These are phyloP conservation scores for Pteria penguin DNA, from an alignment of 2,888 invertebrate genomes.

Conservation along the genomic window DNA sequence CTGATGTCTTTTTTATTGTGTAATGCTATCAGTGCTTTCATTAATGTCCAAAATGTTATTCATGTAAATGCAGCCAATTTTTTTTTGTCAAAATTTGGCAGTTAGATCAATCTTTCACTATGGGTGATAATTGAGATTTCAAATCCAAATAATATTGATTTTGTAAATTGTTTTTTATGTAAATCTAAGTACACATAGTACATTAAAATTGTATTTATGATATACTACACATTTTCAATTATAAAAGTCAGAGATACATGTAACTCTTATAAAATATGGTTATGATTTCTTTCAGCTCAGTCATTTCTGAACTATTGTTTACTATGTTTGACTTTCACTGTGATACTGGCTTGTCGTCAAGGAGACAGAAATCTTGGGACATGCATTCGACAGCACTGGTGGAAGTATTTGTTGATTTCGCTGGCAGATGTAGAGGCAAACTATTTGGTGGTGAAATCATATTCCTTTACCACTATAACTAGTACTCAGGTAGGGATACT, in stretches of 20 bases:
- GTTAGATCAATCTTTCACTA: too few species aligned
- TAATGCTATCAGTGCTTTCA: too few species aligned
- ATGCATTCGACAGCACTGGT: constrained; percentile 86
- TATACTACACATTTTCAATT: constrained; percentile 4
- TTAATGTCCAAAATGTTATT: too few species aligned
- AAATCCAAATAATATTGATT: too few species aligned
- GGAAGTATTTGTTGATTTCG: constrained; percentile 89
- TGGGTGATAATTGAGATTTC: too few species aligned
- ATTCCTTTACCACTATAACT: constrained; percentile 87
- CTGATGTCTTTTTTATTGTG: too few species aligned
- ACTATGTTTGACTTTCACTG: constrained; percentile 88
- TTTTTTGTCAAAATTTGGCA: too few species aligned
- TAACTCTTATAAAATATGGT: too few species aligned
- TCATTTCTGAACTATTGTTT: constrained; percentile 89
- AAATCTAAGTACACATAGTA: not conserved
- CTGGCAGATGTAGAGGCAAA: constrained; percentile 92
- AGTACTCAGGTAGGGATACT: constrained; percentile 87
- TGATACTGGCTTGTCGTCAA: constrained; percentile 86
- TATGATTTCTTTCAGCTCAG: constrained; percentile 84
- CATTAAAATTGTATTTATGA: not conserved
- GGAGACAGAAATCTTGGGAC: constrained; percentile 84
- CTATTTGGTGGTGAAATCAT: constrained; percentile 90
- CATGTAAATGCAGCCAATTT: too few species aligned
- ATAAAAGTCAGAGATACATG: too few species aligned
- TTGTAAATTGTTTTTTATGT: too few species aligned